Conservation (phyloP, 2,113 vertebrate genomes). For the Dromiciops gliroides region DNA sequence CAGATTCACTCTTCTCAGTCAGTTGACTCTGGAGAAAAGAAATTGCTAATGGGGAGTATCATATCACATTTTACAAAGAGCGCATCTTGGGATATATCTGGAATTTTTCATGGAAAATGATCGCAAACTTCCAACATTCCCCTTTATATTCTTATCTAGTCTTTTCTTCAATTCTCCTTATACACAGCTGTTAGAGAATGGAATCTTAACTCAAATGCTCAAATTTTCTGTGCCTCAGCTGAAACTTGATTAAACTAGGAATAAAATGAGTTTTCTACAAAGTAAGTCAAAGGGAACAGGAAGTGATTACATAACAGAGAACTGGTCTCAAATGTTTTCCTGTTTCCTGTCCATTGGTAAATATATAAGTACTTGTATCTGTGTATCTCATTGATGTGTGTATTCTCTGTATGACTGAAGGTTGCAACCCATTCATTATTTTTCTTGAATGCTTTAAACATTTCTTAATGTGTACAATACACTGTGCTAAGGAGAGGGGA, state of each 20-base stretch:
- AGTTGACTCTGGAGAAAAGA: slow-evolving; percentile 61
- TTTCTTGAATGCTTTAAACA: neutral
- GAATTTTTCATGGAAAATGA: slow-evolving; percentile 63
- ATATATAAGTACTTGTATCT: neutral
- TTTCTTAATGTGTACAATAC: neutral
- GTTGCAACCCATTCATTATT: neutral
- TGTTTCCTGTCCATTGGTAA: neutral
- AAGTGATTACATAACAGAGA: neutral
- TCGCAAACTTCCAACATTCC: slow-evolving; percentile 17
- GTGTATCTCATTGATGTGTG: neutral
- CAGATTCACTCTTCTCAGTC: slow-evolving; percentile 19
- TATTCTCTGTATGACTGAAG: neutral
- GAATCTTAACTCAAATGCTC: slow-evolving; percentile 63
- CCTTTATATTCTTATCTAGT: slow-evolving; percentile 51
- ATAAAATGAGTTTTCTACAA: slow-evolving; percentile 38
- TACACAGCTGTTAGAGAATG: slow-evolving; percentile 51
- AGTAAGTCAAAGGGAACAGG: neutral
- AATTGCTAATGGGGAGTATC: slow-evolving; percentile 54
- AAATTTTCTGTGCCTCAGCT: slow-evolving; percentile 42
- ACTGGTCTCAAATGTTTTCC: neutral
- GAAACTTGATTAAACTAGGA: slow-evolving; percentile 55
- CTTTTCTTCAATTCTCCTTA: slow-evolving; percentile 59
- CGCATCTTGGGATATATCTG: slow-evolving; percentile 3
- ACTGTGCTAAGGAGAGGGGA: neutral
- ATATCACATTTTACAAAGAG: slow-evolving; percentile 11